phyloP scores from a whole-genome alignment of 2,113 vertebrate genomes.

The Rhineura floridana region DNA sequence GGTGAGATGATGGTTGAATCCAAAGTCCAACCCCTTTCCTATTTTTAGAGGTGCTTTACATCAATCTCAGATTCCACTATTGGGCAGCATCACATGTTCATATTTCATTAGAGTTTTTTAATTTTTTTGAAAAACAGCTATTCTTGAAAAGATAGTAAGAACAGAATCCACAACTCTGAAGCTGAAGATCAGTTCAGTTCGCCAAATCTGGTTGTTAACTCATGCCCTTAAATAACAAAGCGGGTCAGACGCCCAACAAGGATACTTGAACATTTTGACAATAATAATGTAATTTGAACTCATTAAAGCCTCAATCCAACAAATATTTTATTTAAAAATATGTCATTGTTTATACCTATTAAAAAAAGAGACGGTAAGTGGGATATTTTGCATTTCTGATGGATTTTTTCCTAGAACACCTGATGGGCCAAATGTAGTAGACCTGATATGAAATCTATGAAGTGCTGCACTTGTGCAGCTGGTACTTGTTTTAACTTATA shows the following conservation, averaged over 20 bases:
- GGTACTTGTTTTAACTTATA: neutral
- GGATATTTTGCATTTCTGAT: neutral
- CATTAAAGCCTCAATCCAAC: neutral
- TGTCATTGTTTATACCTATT: neutral
- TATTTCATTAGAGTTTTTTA: neutral
- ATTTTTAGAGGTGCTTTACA: no score
- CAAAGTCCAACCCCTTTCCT: no score
- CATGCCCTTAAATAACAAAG: neutral
- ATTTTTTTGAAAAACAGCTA: neutral
- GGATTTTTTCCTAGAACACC: neutral
- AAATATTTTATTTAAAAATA: neutral
- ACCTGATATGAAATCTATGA: neutral
- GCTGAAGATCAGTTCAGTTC: slow-evolving; percentile 11
- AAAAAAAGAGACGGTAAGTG: neutral
- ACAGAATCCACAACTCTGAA: neutral
- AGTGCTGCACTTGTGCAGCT: neutral
- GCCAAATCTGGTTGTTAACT: slow-evolving; percentile 25
- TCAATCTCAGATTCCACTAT: neutral
- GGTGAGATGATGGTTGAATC: no score
- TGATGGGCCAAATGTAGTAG: neutral
- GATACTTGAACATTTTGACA: slow-evolving; percentile 42
- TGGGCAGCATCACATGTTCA: neutral
- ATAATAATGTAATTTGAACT: slow-evolving; percentile 49
- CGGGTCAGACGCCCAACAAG: slow-evolving; percentile 51
- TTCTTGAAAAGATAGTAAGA: neutral